Conservation (phyloP, 2,888 invertebrate genomes). For the Leucania comma region DNA sequence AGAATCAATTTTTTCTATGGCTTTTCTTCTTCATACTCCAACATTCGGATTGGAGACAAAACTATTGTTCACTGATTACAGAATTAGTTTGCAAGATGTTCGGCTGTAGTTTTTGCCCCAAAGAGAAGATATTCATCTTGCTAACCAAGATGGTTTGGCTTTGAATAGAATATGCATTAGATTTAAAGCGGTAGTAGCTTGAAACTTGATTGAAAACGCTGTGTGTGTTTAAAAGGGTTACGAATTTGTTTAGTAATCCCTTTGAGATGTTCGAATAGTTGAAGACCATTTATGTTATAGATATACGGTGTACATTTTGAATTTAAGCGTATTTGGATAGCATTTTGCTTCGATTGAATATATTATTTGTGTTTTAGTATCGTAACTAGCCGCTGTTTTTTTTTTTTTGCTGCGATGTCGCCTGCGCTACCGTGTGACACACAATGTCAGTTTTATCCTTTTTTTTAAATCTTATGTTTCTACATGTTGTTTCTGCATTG, state of each 20-base stretch:
- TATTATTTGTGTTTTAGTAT: no score
- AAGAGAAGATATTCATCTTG: constrained; percentile 25
- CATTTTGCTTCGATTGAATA: background rate
- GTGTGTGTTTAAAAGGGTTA: background rate
- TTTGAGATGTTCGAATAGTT: background rate
- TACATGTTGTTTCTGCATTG: no score
- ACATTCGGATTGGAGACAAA: constrained; percentile 14
- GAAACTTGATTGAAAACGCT: background rate
- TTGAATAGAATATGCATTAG: constrained; percentile 36
- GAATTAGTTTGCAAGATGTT: constrained; percentile 41
- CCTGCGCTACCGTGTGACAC: no score
- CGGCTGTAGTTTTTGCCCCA: constrained; percentile 30
- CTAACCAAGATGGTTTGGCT: constrained; percentile 4
- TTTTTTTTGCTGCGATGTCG: no score
- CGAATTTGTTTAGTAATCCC: no score
- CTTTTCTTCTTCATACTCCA: constrained; percentile 34
- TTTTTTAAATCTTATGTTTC: no score
- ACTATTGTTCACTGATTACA: constrained; percentile 47
- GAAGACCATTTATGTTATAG: background rate
- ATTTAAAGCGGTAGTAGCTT: constrained; percentile 4
- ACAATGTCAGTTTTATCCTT: no score
- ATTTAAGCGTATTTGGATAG: background rate
- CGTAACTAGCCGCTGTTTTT: no score
- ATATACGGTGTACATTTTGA: background rate
- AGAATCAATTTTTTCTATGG: no score